Evolutionary conservation across 2,797 vertebrate species (phyloP).

Genomic region (Enteromius trimaculatus): DNA sequence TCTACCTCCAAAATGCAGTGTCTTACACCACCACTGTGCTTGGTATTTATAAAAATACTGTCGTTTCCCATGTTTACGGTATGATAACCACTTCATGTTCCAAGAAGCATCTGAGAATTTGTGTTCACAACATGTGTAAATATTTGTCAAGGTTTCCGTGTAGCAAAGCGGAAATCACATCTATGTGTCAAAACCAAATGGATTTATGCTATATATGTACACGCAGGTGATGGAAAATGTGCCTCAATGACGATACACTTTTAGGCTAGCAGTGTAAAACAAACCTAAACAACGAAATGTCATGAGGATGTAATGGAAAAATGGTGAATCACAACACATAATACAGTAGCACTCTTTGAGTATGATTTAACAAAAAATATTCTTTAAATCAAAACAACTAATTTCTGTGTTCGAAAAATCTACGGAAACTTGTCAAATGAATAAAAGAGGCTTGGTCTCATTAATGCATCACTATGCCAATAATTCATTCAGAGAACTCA

Average conservation of each 20-base stretch:
- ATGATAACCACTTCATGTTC: background rate
- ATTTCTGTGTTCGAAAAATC: background rate
- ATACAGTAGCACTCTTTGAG: background rate
- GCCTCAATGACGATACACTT: slow-evolving; percentile 13
- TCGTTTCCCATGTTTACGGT: background rate
- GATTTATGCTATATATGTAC: background rate
- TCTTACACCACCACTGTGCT: background rate
- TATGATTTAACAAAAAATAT: background rate
- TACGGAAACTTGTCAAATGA: background rate
- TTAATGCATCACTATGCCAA: slow-evolving; percentile 4
- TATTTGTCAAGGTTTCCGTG: slow-evolving; percentile 15
- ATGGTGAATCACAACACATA: slow-evolving; percentile 17
- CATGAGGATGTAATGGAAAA: slow-evolving; percentile 30
- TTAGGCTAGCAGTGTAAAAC: slow-evolving; percentile 14
- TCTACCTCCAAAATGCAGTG: background rate
- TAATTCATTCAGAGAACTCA: slow-evolving; percentile 26
- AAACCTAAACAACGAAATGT: slow-evolving; percentile 38
- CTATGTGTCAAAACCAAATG: slow-evolving; percentile 28
- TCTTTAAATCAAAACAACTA: background rate
- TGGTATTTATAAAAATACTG: slow-evolving; percentile 3
- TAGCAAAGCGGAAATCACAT: slow-evolving; percentile 1
- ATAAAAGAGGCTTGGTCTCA: slow-evolving; percentile 1
- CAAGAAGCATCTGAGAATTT: slow-evolving; percentile 3
- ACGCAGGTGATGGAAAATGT: background rate
- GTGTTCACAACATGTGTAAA: slow-evolving; percentile 24